Evolutionary conservation across 2,113 vertebrate species (phyloP).

Genomic region (Zingel zingel): DNA sequence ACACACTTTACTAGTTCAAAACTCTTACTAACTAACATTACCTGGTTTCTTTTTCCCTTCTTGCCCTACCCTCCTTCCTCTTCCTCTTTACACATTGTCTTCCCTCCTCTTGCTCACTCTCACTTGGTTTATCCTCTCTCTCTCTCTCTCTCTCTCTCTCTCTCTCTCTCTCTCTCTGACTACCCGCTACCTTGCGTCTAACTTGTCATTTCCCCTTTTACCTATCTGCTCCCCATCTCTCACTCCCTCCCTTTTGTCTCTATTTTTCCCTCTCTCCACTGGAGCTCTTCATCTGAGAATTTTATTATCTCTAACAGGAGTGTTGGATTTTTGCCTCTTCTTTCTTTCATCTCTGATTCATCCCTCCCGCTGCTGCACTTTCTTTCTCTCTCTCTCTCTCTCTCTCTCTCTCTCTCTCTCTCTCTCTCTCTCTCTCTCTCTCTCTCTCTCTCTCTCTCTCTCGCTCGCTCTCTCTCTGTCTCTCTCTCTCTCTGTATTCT

Average conservation of each 20-base stretch:
- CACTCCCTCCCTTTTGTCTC: not conserved
- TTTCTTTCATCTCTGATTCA: constrained; percentile 71
- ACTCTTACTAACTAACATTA: not conserved
- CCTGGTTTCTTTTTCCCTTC: not conserved
- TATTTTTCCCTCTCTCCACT: constrained; percentile 38
- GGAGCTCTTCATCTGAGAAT: constrained; percentile 62
- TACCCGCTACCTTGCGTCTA: not conserved
- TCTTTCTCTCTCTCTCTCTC: constrained; percentile 17
- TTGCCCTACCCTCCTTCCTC: not conserved
- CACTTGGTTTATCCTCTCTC: not conserved
- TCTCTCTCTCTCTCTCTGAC: not conserved
- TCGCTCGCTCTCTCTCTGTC: constrained; percentile 10
- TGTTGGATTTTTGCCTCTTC: constrained; percentile 60
- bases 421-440: constrained; percentile 10
- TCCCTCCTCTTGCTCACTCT: not conserved
- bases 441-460: constrained; percentile 20
- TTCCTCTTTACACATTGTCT: not conserved
- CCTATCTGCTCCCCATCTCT: constrained; percentile 20
- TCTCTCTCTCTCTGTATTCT: not conserved
- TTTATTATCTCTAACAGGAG: constrained; percentile 71
- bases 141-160: not conserved
- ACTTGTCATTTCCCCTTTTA: constrained; percentile 32
- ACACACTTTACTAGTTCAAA: not conserved
- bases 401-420: constrained; percentile 11
- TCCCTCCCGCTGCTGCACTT: constrained; percentile 26